Base-by-base conservation (phyloP, 2,888 invertebrate genomes). In the Oxystoma pomonae region DNA sequence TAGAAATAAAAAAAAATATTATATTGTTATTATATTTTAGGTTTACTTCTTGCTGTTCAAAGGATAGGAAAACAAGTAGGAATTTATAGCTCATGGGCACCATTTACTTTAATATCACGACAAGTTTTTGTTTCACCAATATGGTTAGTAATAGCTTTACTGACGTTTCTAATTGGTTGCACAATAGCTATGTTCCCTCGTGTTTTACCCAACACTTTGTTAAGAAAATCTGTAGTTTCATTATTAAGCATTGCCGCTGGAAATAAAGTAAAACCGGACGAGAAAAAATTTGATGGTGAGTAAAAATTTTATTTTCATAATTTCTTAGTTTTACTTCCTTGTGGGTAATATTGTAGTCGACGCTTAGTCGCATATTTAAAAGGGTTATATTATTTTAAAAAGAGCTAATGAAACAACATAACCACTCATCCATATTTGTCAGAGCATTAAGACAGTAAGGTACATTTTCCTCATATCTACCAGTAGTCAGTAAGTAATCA, bases 161-260 rank as follows among this genome's bases (percentile, higher is more conserved):
- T 81, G 1, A 74, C 84, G 16, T 78, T 84, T 22, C 68, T 84
- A 61, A 76, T 80, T 2, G 85, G 83, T 18, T 71, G 81, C 49
- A 60, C 84, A n/a, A 71, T 87, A 58, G 79, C 84, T 0, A 77
- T 85, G 70, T 86, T 87, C 69, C 87, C 87, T 0, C 80, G 81
- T 68, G 81, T 82, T 58, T 73, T 87, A 63, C 82, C 85, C 9
- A 79, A 78, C 65, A 77, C 84, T 61, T 78, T 85, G 0, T 81
- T 86, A 51, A 81, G 83, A 70, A 83, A 83, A 73, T 84, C 85
- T 0, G 85, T 85, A 0, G 84, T 83, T 53, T 80, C 83, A 9
- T 82, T 87, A 50, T 74, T 86, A 7, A 83, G 83, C 69, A 73
- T 77, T 35, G 79, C 79, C 20, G 73, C 78, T 52, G 75, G 78